Evolutionary conservation across 2,113 vertebrate genomes (phyloP).

Genomic region (Calonectris borealis): DNA sequence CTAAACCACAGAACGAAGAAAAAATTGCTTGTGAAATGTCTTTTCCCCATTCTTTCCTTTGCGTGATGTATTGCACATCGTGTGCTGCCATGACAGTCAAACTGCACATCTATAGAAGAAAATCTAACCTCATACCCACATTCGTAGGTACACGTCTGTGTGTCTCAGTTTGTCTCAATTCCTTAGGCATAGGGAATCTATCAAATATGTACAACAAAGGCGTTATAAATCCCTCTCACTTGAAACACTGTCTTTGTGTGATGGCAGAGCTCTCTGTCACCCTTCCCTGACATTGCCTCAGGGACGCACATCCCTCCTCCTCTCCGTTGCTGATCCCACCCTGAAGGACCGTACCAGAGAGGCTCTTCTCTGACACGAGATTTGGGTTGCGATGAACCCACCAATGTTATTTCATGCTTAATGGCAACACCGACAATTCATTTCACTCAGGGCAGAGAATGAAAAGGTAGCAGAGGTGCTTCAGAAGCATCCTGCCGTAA

Average conservation of each 20-base stretch:
- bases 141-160: fast-evolving
- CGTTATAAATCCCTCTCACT: not conserved
- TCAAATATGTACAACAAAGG: not conserved
- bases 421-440: not conserved
- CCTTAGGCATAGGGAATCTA: not conserved
- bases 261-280: not conserved
- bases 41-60: not conserved
- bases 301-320: not conserved
- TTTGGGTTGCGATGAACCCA: not conserved
- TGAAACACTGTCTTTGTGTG: not conserved
- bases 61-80: fast-evolving
- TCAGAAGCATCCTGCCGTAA: not conserved
- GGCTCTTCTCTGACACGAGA: not conserved
- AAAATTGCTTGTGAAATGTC: too few species aligned
- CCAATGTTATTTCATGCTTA: not conserved
- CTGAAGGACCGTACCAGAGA: too few species aligned
- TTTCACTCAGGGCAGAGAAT: not conserved
- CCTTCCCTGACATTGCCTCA: not conserved
- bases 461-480: not conserved
- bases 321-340: not conserved
- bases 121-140: not conserved
- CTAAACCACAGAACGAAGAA: not conserved
- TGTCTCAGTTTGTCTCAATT: not conserved
- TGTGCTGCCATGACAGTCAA: fast-evolving
- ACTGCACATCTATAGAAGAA: too few species aligned